phyloP scores from a whole-genome alignment of 2,888 invertebrate genomes.

The Pterobdella sp. region DNA sequence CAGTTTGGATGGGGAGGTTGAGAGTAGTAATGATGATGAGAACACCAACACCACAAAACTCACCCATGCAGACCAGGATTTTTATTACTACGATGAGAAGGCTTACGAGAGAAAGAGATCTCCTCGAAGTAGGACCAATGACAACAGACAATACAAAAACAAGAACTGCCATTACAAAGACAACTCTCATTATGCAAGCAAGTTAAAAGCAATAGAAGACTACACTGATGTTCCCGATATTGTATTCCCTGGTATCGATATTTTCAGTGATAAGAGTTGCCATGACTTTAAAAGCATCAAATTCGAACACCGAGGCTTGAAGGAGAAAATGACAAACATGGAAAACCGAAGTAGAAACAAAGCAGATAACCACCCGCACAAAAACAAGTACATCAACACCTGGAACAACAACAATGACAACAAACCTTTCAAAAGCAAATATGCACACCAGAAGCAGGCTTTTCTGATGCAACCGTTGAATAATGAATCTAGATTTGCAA shows the following conservation, averaged over 20 bases:
- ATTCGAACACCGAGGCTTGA: background rate
- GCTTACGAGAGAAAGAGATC: background rate
- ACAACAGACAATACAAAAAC: background rate
- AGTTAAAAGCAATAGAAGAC: background rate
- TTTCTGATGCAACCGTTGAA: slow-evolving; percentile 9
- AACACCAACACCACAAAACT: background rate
- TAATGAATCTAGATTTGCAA: background rate
- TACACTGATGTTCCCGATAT: background rate
- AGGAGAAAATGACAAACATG: background rate
- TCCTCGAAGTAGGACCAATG: background rate
- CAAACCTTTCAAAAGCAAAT: background rate
- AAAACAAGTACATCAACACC: background rate
- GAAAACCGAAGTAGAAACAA: background rate
- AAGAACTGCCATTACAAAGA: background rate
- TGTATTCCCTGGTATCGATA: background rate
- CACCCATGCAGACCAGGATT: background rate
- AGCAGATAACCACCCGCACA: background rate
- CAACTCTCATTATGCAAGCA: background rate
- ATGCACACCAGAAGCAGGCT: slow-evolving; percentile 4
- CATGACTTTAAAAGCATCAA: background rate
- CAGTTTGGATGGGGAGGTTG: background rate
- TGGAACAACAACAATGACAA: background rate
- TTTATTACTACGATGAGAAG: background rate
- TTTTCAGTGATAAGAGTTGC: slow-evolving; percentile 8
- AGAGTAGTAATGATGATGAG: background rate